Base-by-base conservation (phyloP, 2,888 invertebrate species). In the Buathra laborator region DNA sequence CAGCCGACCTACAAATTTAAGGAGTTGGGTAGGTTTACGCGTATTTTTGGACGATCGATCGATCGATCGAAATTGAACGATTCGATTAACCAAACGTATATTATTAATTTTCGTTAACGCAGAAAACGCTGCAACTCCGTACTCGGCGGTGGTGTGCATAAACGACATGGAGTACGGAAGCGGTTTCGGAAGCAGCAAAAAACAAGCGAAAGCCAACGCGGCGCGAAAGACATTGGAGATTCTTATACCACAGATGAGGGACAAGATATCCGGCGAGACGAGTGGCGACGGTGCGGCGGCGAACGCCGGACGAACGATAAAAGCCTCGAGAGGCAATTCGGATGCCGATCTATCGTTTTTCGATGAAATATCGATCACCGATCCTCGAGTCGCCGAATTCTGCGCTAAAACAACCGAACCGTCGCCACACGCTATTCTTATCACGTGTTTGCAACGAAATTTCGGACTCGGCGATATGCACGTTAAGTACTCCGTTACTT, bases 361-460 rank as follows among this genome's bases (percentile, higher is more conserved):
- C 93, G 99, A 99, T 94, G 97, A 97, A 94, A 97, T 99, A 88
- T 96, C 97, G 88, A 97, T 99, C 79, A 97, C 97, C 92, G 99
- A 99, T 95, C 98, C 99, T 0, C 96, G 99, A 87, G 98, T 99
- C 43, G 96, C 97, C 64, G 99, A 99, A 94, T 97, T 99, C 94
- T 99, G 99, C 94, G 97, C 97, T n/a, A 98, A 98, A 93, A 98
- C 99, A 0, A 98, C 99, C 68, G 99, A 99, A 94, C 98, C 98
- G 0, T 97, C 98, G 10, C 99, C 99, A 0, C 99, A 98, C 94
- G 97, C 98, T 89, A 97, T 99, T 86, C 95, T 99, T 77, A 95
- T 98, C 67, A 99, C 98, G 5, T 99, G 99, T 92, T 95, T 99
- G 83, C 97, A 98, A 93, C 95, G 99, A 87, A 99, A 99, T 95